phyloP scores from a whole-genome alignment of 23 tunicate species.

The Styela plicata region DNA sequence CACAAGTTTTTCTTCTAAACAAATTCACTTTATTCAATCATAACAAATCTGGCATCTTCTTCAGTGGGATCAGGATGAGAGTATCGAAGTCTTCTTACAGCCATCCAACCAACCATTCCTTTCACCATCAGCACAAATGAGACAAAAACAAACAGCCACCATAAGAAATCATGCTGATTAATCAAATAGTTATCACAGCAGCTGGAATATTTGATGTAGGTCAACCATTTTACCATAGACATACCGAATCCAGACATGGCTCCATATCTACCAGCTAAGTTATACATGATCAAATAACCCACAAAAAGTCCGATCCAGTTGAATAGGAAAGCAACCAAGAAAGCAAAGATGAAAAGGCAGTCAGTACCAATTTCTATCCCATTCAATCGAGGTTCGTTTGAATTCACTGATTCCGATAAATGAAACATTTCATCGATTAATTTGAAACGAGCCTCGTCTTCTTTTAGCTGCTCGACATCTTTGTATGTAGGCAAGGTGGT shows the following conservation, averaged over 20 bases:
- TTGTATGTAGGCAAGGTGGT: conserved; percentile 53
- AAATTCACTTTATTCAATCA: background rate
- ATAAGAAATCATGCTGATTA: conserved; percentile 32
- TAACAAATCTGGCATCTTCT: background rate
- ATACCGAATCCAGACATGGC: conserved; percentile 60
- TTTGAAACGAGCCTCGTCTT: conserved; percentile 37
- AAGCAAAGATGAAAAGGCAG: conserved; percentile 51
- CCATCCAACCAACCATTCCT: conserved; percentile 55
- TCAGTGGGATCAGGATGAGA: conserved; percentile 32
- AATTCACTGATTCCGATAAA: background rate
- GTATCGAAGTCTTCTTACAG: conserved; percentile 34
- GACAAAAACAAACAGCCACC: conserved; percentile 31
- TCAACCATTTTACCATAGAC: conserved; percentile 52
- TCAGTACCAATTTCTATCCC: conserved; percentile 50
- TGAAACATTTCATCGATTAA: conserved; percentile 26
- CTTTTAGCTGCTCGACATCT: conserved; percentile 39
- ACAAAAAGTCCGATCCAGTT: conserved; percentile 73
- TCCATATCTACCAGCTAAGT: conserved; percentile 62
- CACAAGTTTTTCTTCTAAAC: no score
- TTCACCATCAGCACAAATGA: conserved; percentile 27
- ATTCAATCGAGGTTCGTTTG: conserved; percentile 36
- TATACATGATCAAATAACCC: conserved; percentile 55
- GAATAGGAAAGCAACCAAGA: conserved; percentile 46
- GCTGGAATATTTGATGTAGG: conserved; percentile 32
- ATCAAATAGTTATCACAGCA: conserved; percentile 20